Evolutionary conservation across 2,113 vertebrate species (phyloP).

Genomic region (Xiphophorus hellerii): DNA sequence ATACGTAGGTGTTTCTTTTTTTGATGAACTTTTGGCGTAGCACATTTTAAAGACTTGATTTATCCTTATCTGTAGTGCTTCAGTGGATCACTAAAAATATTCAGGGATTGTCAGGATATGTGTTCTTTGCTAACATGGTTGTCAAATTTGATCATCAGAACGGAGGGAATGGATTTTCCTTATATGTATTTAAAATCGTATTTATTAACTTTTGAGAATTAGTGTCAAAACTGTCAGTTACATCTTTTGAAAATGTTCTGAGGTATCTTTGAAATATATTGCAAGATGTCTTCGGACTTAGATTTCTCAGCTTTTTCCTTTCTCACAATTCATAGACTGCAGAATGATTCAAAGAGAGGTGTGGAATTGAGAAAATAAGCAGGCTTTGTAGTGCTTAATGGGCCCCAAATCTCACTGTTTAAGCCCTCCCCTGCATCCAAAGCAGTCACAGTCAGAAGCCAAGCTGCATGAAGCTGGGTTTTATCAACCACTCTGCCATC

Average conservation of each 20-base stretch:
- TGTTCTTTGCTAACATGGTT: constrained; percentile 62
- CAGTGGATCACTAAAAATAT: constrained; percentile 17
- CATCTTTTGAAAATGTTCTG: constrained; percentile 70
- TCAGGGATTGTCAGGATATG: constrained; percentile 52
- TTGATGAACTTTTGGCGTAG: constrained; percentile 3
- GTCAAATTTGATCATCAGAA: constrained; percentile 66
- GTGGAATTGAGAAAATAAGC: constrained; percentile 74
- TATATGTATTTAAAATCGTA: constrained; percentile 43
- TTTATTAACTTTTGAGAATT: constrained; percentile 66
- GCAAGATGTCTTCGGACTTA: constrained; percentile 63
- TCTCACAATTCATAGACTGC: constrained; percentile 73
- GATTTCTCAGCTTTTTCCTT: constrained; percentile 69
- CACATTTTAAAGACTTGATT: constrained; percentile 29
- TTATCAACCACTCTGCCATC: constrained; percentile 80
- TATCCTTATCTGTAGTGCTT: constrained; percentile 11
- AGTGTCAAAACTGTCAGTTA: constrained; percentile 79
- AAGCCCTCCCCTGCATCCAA: constrained; percentile 66
- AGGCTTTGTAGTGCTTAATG: constrained; percentile 74
- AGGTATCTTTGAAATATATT: constrained; percentile 75
- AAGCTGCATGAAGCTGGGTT: constrained; percentile 61
- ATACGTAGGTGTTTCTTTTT: background rate
- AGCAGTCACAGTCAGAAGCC: constrained; percentile 56
- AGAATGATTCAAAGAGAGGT: constrained; percentile 76
- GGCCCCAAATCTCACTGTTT: constrained; percentile 68
- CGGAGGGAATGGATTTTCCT: constrained; percentile 43